phyloP scores from a whole-genome alignment of 2,113 vertebrate species.

The Paratilapia polleni region DNA sequence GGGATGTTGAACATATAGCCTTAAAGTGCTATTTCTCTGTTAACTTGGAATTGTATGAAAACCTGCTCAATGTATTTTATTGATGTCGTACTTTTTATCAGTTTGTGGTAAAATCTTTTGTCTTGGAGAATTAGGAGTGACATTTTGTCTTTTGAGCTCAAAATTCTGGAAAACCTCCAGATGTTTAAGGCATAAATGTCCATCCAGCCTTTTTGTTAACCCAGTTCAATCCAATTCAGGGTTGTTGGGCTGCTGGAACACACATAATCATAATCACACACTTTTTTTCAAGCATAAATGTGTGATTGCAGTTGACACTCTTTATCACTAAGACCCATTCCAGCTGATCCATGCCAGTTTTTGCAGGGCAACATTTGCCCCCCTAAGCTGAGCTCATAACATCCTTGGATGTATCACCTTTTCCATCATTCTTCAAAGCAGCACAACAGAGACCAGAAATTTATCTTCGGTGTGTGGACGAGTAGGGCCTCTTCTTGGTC shows the following conservation, averaged over 20 bases:
- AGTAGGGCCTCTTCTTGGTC: constrained; percentile 23
- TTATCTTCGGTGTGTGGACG: background rate
- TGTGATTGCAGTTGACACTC: background rate
- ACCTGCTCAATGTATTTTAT: background rate
- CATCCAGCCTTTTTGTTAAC: background rate
- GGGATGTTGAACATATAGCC: background rate
- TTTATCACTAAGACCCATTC: constrained; percentile 51
- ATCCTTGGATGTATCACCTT: constrained; percentile 53
- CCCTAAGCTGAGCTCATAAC: constrained; percentile 30
- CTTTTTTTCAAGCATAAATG: background rate
- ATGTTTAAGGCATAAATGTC: background rate
- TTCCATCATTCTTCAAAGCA: constrained; percentile 45
- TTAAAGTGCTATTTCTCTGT: background rate
- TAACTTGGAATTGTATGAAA: background rate
- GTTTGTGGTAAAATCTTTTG: background rate
- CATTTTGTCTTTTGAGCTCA: background rate
- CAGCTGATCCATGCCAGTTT: constrained; percentile 69
- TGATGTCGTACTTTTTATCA: background rate
- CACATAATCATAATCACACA: background rate
- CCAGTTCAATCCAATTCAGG: background rate
- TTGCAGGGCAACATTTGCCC: constrained; percentile 60
- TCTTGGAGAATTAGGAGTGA: background rate
- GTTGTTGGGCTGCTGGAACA: background rate
- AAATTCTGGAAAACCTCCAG: background rate
- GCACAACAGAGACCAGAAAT: constrained; percentile 27